Conservation (phyloP, 2,113 vertebrate genomes). For the Dasyurus viverrinus region DNA sequence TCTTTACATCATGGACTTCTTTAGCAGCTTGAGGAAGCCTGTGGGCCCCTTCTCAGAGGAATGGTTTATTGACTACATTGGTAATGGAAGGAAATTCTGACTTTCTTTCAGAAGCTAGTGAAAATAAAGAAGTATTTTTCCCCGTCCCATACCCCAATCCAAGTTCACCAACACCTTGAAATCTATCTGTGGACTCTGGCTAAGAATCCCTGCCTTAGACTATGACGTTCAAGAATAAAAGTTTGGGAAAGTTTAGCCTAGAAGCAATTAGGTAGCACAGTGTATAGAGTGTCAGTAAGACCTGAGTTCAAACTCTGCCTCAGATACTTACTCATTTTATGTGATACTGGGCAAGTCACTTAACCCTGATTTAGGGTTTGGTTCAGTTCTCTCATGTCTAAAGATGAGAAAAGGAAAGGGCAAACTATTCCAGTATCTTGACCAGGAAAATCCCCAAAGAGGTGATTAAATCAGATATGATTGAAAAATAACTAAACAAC, state of each 20-base stretch:
- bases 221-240: no score
- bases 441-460: neutral
- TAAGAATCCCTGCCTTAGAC: no score
- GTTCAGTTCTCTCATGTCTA: neutral
- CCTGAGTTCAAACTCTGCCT: neutral
- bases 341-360: neutral
- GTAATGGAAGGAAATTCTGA: neutral
- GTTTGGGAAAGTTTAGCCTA: no score
- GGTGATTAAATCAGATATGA: neutral
- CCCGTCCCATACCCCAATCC: no score
- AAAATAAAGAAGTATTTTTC: neutral
- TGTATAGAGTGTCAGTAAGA: neutral
- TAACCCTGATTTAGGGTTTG: neutral
- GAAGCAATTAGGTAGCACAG: no score
- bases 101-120: neutral
- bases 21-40: neutral
- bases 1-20: neutral
- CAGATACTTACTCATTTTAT: neutral
- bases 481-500: neutral
- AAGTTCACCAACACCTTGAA: no score
- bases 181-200: no score
- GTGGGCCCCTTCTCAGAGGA: no score
- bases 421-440: neutral
- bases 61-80: neutral
- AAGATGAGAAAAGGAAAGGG: neutral